Evolutionary conservation across 2,113 vertebrate species (phyloP).

Genomic region (Vulpes vulpes): DNA sequence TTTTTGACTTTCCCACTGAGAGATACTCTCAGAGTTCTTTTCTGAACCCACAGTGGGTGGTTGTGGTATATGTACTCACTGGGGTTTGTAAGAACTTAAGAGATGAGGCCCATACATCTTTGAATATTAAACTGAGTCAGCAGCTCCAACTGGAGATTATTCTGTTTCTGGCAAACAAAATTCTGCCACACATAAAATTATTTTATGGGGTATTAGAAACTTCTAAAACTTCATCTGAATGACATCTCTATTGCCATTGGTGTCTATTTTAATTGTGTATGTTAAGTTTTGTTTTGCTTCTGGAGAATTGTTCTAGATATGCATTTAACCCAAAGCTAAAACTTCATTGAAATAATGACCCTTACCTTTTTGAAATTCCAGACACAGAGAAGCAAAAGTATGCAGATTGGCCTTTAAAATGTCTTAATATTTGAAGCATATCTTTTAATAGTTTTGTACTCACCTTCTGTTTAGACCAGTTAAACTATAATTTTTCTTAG

Average conservation of each 20-base stretch:
- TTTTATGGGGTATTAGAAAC: slow-evolving; percentile 20
- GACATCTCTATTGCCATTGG: neutral
- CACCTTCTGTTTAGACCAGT: slow-evolving; percentile 3
- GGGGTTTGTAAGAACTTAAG: neutral
- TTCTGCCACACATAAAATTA: slow-evolving; percentile 33
- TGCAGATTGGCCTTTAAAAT: neutral
- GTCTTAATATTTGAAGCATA: neutral
- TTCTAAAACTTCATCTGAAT: neutral
- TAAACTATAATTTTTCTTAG: neutral
- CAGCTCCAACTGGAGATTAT: neutral
- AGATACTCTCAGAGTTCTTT: neutral
- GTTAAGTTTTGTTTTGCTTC: neutral
- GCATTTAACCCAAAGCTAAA: neutral
- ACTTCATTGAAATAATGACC: neutral
- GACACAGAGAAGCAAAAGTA: neutral
- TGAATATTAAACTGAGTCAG: neutral
- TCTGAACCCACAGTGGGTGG: neutral
- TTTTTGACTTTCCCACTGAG: neutral
- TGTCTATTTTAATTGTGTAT: neutral
- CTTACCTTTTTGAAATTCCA: slow-evolving; percentile 8
- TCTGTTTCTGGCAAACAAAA: slow-evolving; percentile 22
- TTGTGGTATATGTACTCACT: neutral
- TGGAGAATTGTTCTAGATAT: neutral
- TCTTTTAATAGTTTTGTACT: slow-evolving; percentile 5
- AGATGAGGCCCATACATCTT: neutral